Evolutionary conservation across 2,888 invertebrate genomes (phyloP), one percentile per base, ranked within the genome.

Genomic region (Cyclophora albipunctata): DNA sequence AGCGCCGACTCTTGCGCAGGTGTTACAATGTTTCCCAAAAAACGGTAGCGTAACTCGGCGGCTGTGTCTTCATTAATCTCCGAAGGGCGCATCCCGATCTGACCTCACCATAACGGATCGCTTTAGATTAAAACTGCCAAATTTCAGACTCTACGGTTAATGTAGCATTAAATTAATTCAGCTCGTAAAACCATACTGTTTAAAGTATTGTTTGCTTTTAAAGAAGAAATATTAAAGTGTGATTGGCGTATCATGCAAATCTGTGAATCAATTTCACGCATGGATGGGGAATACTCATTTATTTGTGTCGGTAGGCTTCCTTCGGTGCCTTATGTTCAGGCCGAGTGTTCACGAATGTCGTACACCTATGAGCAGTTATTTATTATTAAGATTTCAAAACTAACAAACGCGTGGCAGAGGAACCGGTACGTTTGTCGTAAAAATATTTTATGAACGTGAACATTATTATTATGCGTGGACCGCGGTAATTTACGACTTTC

Each of bases 1-100:
- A 84, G 84, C 81, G 83, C 63, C 69, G 75, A 66, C 67, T 75
- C 78, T 73, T 73, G 78, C 72, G 86, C 87, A 84, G 87, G 87
- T 87, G 87, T 84, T 81, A 75, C 73, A 63, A 58, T 57, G 60
- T 61, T 67, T 63, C 79, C 70, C 81, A 81, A 86, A 82, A 85
- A 84, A 73, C 69, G 67, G 58, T 56, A 76, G 82, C 84, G 87
- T 87, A 86, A 84, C 72, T 76, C 82, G 77, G 82, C 71, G 73
- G 81, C 81, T 74, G 71, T 68, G 68, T 73, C 75, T 73, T 73
- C 77, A 72, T 75, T 78, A 78, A 78, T 76, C 75, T 70, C 67
- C 65, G 67, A 62, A 72, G 72, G 71, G 61, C 55, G 75, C 73
- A 70, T 65, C 64, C 67, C 68, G 73, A 80, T 80, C 79, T 77